phyloP scores from a whole-genome alignment of 2,888 invertebrate species.

The Tortrix viridana region DNA sequence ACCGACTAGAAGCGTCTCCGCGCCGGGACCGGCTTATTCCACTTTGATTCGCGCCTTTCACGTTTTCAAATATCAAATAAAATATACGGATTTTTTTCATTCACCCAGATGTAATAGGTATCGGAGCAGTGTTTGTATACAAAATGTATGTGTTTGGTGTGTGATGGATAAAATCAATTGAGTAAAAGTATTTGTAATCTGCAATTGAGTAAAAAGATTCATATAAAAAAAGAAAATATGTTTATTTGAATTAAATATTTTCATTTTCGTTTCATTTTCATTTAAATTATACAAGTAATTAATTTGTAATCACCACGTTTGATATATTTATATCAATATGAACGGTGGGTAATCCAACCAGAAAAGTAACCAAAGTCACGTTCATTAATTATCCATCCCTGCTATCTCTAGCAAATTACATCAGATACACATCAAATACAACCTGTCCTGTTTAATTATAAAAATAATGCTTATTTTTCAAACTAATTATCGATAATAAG shows the following conservation, averaged over 20 bases:
- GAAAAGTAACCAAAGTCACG: not conserved
- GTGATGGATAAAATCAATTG: too few relatives aligned
- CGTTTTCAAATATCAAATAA: conserved; percentile 19
- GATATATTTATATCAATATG: too few relatives aligned
- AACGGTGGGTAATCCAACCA: too few relatives aligned
- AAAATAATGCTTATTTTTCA: conserved; percentile 39
- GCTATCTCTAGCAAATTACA: not conserved
- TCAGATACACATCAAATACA: conserved; percentile 5
- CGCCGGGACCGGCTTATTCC: conserved; percentile 50
- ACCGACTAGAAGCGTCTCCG: conserved; percentile 43
- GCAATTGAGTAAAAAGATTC: too few relatives aligned
- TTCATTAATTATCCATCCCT: not conserved
- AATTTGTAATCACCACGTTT: too few relatives aligned
- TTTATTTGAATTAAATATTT: too few relatives aligned
- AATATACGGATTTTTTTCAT: conserved; percentile 4
- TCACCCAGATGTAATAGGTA: not conserved
- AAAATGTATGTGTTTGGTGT: too few relatives aligned
- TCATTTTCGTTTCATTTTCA: too few relatives aligned
- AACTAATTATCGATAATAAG: conserved; percentile 70
- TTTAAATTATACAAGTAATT: too few relatives aligned
- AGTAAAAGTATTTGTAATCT: too few relatives aligned
- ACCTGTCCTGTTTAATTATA: conserved; percentile 23
- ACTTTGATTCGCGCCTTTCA: conserved; percentile 39
- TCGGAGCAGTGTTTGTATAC: not conserved
- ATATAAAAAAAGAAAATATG: too few relatives aligned